These are phyloP conservation scores for Ammodytes marinus DNA, from an alignment of 2,113 vertebrate genomes.

Conservation along the genomic window DNA sequence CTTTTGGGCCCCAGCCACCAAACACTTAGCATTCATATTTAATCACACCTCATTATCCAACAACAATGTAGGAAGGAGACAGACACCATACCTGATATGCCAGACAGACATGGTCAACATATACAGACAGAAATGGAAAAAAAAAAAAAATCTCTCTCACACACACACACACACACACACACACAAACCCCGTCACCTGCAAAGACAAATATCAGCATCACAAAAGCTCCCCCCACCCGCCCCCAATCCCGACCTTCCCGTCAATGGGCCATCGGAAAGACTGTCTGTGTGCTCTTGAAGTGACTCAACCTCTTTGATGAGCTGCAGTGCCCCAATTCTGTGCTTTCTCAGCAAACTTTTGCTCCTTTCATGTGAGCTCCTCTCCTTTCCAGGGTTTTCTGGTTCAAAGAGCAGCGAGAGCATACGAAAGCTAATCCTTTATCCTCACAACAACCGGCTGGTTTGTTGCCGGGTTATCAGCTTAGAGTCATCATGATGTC, in stretches of 20 bases:
- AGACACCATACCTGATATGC: slow-evolving; percentile 78
- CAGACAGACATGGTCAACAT: slow-evolving; percentile 73
- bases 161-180: slow-evolving; percentile 31
- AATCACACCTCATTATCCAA: slow-evolving; percentile 85
- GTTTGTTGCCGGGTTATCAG: slow-evolving; percentile 75
- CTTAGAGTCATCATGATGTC: slow-evolving; percentile 75
- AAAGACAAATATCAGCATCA: slow-evolving; percentile 50
- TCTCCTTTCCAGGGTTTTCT: slow-evolving; percentile 66
- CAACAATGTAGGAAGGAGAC: slow-evolving; percentile 85
- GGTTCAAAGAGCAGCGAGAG: slow-evolving; percentile 80
- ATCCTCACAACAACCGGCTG: slow-evolving; percentile 69
- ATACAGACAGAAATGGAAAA: slow-evolving; percentile 54
- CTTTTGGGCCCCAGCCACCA: slow-evolving; percentile 84
- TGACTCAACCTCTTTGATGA: slow-evolving; percentile 77
- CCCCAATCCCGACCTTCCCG: background rate
- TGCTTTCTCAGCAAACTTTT: slow-evolving; percentile 72
- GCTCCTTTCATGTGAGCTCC: slow-evolving; percentile 74
- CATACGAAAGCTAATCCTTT: slow-evolving; percentile 75
- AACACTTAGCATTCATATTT: slow-evolving; percentile 89
- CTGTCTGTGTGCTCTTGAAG: slow-evolving; percentile 48
- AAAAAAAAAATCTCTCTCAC: background rate
- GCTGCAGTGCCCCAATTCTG: slow-evolving; percentile 46
- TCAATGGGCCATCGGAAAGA: slow-evolving; percentile 27
- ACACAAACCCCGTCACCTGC: slow-evolving; percentile 43
- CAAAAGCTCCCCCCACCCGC: background rate